Percentiles rank a stretch among this genome's conserved stretches.
These are phyloP conservation scores for Cryptophagus acutangulus DNA, from an alignment of 2,888 invertebrate genomes.

Conservation along the genomic window DNA sequence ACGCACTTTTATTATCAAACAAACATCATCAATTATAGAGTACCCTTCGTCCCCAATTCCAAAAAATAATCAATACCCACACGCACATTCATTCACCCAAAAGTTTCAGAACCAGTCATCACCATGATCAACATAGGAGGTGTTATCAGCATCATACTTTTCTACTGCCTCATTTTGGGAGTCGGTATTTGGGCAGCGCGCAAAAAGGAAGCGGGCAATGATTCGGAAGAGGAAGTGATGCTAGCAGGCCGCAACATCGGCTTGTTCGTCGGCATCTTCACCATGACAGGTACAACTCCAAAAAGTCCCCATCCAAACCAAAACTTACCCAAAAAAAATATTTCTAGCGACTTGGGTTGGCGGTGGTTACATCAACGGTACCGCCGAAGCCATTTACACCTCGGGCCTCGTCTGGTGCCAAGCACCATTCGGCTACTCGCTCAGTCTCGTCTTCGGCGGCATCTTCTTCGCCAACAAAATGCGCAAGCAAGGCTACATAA, in stretches of 20 bases:
- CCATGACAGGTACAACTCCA: slow-evolving; percentile 81
- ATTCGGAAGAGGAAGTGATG: slow-evolving; percentile 97
- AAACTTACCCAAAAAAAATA: background rate
- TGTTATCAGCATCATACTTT: slow-evolving; percentile 88
- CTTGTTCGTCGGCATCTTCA: slow-evolving; percentile 95
- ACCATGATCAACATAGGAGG: slow-evolving; percentile 94
- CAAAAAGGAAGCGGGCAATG: slow-evolving; percentile 83
- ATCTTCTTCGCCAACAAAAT: slow-evolving; percentile 97
- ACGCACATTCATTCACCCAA: too few species aligned
- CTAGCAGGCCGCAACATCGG: slow-evolving; percentile 96
- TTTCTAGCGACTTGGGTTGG: slow-evolving; percentile 95
- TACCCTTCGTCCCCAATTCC: too few species aligned
- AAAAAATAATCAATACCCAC: too few species aligned
- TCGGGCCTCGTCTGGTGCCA: slow-evolving; percentile 94
- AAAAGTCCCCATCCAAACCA: background rate
- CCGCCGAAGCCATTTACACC: slow-evolving; percentile 94
- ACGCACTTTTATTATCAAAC: too few species aligned
- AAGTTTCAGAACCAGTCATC: too few species aligned
- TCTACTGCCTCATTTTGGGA: slow-evolving; percentile 90
- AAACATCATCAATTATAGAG: too few species aligned
- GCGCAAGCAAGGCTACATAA: slow-evolving; percentile 95
- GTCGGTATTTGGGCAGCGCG: slow-evolving; percentile 98
- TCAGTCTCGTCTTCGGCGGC: slow-evolving; percentile 93
- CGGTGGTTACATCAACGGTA: slow-evolving; percentile 98
- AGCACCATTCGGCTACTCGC: slow-evolving; percentile 97